These are phyloP conservation scores for Cromileptes altivelis DNA, from an alignment of 2,113 vertebrate species.

Conservation along the genomic window DNA sequence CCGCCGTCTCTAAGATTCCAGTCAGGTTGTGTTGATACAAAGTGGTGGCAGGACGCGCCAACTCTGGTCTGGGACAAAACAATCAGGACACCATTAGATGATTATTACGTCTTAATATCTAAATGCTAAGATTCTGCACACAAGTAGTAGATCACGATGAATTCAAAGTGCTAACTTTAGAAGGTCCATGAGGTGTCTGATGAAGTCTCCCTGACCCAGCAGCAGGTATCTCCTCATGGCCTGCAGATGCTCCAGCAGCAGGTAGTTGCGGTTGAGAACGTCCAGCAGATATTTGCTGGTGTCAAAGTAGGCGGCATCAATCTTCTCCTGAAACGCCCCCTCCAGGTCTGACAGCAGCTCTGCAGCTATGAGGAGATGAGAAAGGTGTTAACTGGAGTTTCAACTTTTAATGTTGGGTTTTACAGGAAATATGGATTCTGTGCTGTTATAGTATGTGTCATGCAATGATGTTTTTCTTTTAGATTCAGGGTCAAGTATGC, in stretches of 20 bases:
- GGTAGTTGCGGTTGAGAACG: constrained; percentile 95
- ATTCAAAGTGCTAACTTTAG: constrained; percentile 89
- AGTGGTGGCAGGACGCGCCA: constrained; percentile 95
- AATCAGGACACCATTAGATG: not conserved
- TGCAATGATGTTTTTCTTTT: not conserved
- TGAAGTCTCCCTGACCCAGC: constrained; percentile 98
- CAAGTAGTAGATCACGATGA: not conserved
- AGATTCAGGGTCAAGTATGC: not conserved
- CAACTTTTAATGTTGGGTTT: no score
- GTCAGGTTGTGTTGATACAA: constrained; percentile 98
- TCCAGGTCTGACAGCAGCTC: constrained; percentile 96
- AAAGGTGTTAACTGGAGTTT: no score
- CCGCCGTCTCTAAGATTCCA: constrained; percentile 95
- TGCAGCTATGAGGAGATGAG: constrained; percentile 81
- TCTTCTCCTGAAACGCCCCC: constrained; percentile 96
- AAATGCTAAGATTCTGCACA: not conserved
- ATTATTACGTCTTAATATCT: not conserved
- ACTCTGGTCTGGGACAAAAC: constrained; percentile 88
- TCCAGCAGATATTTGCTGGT: constrained; percentile 97
- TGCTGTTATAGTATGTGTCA: not conserved
- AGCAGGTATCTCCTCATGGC: constrained; percentile 97
- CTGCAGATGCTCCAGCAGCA: constrained; percentile 96
- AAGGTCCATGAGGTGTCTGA: constrained; percentile 98
- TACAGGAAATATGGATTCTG: no score
- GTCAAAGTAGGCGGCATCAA: constrained; percentile 96